Evolutionary conservation across 53 echinoderm and acorn worm species (phyloP), one percentile per base, ranked within the genome.

Genomic region (Luidia sarsii): DNA sequence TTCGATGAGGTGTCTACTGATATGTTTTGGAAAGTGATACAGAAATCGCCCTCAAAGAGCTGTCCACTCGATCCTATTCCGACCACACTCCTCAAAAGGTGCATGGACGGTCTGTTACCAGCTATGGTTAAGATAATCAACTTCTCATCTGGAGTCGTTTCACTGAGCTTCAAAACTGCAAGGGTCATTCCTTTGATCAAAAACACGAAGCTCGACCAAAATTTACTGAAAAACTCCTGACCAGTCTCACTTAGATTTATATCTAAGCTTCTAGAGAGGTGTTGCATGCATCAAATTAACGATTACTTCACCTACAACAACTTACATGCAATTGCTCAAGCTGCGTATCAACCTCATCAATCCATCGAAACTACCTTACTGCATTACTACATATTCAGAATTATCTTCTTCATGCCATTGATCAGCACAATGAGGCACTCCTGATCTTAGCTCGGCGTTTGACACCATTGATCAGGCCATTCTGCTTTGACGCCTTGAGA

Each of bases 341-440:
- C 3, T 36, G 39, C 45, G 6, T 43, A 68, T 28, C 20, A 25
- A 20, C 4, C 11, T 41, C 20, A 68, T 46, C 68, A 68, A 2
- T 72, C 72, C 10, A 72, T 55, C 10, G 72, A 74, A 22, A 74
- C 59, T 3, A 57, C 75, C 13, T 38, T 74, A 4, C 57, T 57
- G 3, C 21, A 38, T 37, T 1, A 45, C 39, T n/a, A n/a, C n/a
- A n/a, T n/a, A n/a, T n/a, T n/a, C n/a, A n/a, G n/a, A n/a, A n/a
- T n/a, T n/a, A n/a, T 16, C 3, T 39, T 23, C 45, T 67, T 23
- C 25, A 3, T 2, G 67, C 67, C 41, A 23, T 67, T 13, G 67
- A 67, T 43, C 1, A 67, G 33, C 23, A 43, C 24, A 22, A 19
- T 4, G 67, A 67, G 28, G 67, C 25, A 39, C 29, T 21, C 4